These are phyloP conservation scores for Globia sparganii DNA, from an alignment of 2,888 invertebrate species.

Conservation along the genomic window DNA sequence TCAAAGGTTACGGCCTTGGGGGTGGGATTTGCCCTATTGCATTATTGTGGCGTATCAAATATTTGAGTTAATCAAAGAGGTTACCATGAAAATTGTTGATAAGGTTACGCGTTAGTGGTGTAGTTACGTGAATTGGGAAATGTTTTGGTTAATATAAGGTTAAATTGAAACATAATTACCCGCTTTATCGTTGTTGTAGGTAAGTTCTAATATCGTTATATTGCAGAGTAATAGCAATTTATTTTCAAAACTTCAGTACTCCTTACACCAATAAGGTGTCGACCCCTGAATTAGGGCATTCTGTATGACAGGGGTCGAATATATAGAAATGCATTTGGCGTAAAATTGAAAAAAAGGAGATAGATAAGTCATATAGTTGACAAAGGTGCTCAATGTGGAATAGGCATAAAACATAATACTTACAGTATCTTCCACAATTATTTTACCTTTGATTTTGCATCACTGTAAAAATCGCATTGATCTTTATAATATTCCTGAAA, in stretches of 20 bases:
- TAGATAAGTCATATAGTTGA: background rate
- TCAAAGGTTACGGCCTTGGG: conserved; percentile 22
- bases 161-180: background rate
- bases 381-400: background rate
- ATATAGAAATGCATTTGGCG: background rate
- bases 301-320: background rate
- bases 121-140: conserved; percentile 13
- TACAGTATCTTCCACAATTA: background rate
- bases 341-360: background rate
- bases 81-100: conserved; percentile 32
- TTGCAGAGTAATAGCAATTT: background rate
- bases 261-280: too few relatives aligned
- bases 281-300: background rate
- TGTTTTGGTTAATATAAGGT: conserved; percentile 13
- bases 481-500: background rate
- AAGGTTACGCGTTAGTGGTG: conserved; percentile 17
- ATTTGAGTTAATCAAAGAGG: conserved; percentile 42
- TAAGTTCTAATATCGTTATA: background rate
- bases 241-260: background rate
- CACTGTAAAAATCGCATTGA: too few relatives aligned
- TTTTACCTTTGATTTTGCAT: background rate
- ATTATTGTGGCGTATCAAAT: conserved; percentile 36
- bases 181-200: background rate
- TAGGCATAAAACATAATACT: background rate
- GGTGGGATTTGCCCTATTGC: conserved; percentile 31